Conservation (phyloP, 2,888 invertebrate genomes). For the Cataglyphis albicans region DNA sequence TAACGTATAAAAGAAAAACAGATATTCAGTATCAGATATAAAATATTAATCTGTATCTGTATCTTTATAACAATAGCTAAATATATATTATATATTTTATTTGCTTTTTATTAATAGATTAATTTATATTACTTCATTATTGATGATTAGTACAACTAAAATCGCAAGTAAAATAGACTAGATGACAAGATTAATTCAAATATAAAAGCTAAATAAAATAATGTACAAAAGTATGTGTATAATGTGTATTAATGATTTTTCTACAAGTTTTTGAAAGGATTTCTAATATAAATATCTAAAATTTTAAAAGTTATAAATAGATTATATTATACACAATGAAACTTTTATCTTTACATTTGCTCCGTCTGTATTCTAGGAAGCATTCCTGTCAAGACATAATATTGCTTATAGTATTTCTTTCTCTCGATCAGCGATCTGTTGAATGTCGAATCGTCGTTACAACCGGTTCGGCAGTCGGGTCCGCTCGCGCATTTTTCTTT, state of each 20-base stretch:
- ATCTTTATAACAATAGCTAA: background rate
- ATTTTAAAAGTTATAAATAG: background rate
- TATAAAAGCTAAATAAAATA: background rate
- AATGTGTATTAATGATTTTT: background rate
- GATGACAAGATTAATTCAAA: constrained; percentile 4
- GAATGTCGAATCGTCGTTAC: constrained; percentile 70
- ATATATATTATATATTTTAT: background rate
- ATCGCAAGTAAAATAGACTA: background rate
- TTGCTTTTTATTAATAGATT: background rate
- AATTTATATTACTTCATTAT: background rate
- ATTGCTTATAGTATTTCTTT: constrained; percentile 47
- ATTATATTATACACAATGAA: background rate
- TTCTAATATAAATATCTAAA: background rate
- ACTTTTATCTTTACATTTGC: background rate
- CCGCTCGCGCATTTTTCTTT: constrained; percentile 66
- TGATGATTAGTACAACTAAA: background rate
- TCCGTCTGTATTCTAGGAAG: background rate
- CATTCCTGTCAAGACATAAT: constrained; percentile 58
- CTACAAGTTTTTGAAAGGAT: background rate
- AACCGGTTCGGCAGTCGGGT: constrained; percentile 68
- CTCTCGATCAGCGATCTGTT: constrained; percentile 16
- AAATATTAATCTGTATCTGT: background rate
- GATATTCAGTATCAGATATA: background rate
- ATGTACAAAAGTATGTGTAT: background rate
- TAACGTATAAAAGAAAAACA: background rate